A percentile compares a stretch with the other conserved stretches of the same genome.
phyloP scores from a whole-genome alignment of 2,113 vertebrate genomes.

The Saguinus midas region DNA sequence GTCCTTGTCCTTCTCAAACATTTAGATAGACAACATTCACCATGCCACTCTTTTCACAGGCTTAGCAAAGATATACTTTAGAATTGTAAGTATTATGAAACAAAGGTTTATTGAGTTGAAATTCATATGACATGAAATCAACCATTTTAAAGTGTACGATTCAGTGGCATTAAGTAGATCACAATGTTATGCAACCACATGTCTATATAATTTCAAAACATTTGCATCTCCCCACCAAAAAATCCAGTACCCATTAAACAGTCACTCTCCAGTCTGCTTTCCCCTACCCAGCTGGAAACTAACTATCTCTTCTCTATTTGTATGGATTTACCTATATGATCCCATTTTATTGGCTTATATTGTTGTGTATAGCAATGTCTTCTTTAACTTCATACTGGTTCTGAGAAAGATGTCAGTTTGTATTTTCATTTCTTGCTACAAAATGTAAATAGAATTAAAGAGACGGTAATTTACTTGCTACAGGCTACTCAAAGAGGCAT shows the following conservation, averaged over 20 bases:
- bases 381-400: not conserved
- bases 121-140: not conserved
- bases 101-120: not conserved
- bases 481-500: not conserved
- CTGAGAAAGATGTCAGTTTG: not conserved
- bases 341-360: not conserved
- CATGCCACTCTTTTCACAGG: not conserved
- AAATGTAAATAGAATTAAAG: conserved; percentile 39
- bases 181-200: not conserved
- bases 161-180: not conserved
- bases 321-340: not conserved
- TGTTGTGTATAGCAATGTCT: not conserved
- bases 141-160: not conserved
- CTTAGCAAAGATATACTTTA: not conserved
- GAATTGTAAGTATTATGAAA: not conserved
- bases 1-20: not conserved
- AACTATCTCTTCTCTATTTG: not conserved
- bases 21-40: not conserved
- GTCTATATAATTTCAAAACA: not conserved
- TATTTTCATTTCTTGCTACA: conserved; percentile 1
- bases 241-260: not conserved
- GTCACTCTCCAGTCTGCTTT: not conserved
- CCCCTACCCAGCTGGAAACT: not conserved
- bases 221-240: not conserved
- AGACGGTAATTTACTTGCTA: conserved; percentile 30